Base-by-base conservation (phyloP, 1,140 invertebrate genomes). In the Drosophila erecta region DNA sequence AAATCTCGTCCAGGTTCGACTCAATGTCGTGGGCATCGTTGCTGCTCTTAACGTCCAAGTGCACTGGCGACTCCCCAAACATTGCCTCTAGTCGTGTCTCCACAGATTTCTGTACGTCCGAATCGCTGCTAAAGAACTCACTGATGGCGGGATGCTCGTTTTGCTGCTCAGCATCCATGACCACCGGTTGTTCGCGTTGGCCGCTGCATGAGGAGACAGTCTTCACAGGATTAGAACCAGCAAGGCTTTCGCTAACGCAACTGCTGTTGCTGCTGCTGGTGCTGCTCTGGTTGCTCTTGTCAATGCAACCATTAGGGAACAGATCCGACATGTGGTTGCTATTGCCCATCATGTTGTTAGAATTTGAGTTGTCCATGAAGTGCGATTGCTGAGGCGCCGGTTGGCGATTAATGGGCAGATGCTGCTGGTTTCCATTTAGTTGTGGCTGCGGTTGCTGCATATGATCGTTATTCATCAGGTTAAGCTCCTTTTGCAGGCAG, bases 401-500 rank as follows among this genome's bases (percentile, higher is more conserved):
- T 14, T 71, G 80, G 11, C 61, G 57, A 14, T 51, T 47, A 6
- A 43, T 22, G 15, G 49, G 14, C 0, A 59, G 41, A 10, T 84
- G 64, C 24, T 66, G 74, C 20, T 77, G 74, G 38, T 71, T 56
- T 10, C 72, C 72, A 49, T 76, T 76, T 1, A 76, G 64, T 33
- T 79, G 72, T 6, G 50, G 60, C 22, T 30, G 77, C 30, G 77
- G 67, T 10, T 46, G 38, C 44, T 65, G 74, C 58, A 75, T 50
- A n/a, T 70, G 15, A 53, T 83, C 72, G 24, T 65, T 80, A 41
- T 64, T 85, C 33, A 92, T 92, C 15, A 92, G 56, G 73, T 85
- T 92, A 1, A 96, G 90, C 79, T 95, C 95, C 57, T 95, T 94
- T 74, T 95, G 95, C 30, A 96, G 95, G 50, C 95, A 95, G 4